A percentile compares a stretch with the other conserved stretches of the same genome.
Evolutionary conservation across 2,113 vertebrate genomes (phyloP).

Genomic region (Plestiodon gilberti): DNA sequence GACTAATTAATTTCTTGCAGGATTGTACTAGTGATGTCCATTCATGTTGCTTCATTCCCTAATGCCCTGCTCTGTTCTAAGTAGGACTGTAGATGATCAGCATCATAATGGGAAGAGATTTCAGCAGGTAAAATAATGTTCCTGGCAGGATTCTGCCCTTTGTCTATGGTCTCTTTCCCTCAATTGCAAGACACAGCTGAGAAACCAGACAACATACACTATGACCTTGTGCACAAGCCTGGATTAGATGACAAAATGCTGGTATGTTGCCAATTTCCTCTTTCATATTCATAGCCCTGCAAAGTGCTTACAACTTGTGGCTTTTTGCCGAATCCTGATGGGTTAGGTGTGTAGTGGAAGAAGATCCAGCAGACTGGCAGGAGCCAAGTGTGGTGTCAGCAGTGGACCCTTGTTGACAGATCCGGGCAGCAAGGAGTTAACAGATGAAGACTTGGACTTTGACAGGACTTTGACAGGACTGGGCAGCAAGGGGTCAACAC

Average conservation of each 20-base stretch:
- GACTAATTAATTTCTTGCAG: constrained; percentile 36
- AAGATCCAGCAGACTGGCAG: no score
- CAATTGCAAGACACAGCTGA: background rate
- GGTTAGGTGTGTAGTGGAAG: no score
- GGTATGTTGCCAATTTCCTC: background rate
- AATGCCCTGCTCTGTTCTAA: constrained; percentile 3
- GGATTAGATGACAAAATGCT: background rate
- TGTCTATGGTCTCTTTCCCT: background rate
- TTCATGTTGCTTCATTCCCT: background rate
- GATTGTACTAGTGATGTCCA: background rate
- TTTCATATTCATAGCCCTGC: background rate
- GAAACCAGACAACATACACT: background rate
- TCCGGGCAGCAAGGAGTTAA: no score
- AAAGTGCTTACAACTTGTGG: background rate
- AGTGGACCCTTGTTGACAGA: no score
- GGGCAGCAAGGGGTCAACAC: no score
- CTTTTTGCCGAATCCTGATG: background rate
- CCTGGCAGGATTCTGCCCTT: background rate
- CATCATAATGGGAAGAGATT: background rate
- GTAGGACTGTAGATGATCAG: background rate
- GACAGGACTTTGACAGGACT: no score
- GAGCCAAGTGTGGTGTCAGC: no score
- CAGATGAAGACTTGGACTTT: no score
- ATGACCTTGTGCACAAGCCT: background rate
- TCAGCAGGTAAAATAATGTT: background rate